Conservation (phyloP, 2,113 vertebrate species). For the Ovis aries region DNA sequence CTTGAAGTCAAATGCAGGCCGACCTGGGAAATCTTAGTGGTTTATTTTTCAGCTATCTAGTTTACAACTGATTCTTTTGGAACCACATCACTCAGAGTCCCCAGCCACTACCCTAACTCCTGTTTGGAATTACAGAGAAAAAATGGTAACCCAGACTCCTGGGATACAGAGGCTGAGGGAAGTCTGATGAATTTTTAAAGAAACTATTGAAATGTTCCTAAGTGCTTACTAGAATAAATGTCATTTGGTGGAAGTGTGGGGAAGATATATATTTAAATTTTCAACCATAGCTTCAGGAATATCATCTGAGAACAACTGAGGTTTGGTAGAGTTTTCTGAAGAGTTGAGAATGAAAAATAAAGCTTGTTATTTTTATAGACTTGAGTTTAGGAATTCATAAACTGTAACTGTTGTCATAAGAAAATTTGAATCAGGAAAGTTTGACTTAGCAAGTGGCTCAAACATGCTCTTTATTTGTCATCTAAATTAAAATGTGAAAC, state of each 20-base stretch:
- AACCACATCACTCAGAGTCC: not conserved
- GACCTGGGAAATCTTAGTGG: not conserved
- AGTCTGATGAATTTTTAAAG: not conserved
- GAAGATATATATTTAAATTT: not conserved
- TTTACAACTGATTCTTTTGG: not conserved
- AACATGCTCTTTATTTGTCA: not conserved
- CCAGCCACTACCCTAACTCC: not conserved
- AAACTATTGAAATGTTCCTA: not conserved
- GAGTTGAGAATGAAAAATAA: not conserved
- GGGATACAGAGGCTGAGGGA: not conserved
- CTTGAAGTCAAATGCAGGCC: not conserved
- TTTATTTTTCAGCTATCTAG: not conserved
- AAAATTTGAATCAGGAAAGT: not conserved
- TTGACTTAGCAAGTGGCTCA: not conserved
- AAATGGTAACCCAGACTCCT: not conserved
- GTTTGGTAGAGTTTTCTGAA: slow-evolving; percentile 6
- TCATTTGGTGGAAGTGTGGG: not conserved
- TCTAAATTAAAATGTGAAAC: slow-evolving; percentile 19
- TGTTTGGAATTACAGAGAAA: not conserved
- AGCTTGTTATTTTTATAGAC: not conserved
- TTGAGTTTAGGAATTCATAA: not conserved
- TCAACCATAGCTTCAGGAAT: not conserved
- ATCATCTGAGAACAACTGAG: not conserved
- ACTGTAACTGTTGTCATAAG: not conserved
- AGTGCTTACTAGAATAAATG: not conserved